These are phyloP conservation scores for Ornithorhynchus anatinus DNA, from an alignment of 2,113 vertebrate genomes.

Conservation along the genomic window DNA sequence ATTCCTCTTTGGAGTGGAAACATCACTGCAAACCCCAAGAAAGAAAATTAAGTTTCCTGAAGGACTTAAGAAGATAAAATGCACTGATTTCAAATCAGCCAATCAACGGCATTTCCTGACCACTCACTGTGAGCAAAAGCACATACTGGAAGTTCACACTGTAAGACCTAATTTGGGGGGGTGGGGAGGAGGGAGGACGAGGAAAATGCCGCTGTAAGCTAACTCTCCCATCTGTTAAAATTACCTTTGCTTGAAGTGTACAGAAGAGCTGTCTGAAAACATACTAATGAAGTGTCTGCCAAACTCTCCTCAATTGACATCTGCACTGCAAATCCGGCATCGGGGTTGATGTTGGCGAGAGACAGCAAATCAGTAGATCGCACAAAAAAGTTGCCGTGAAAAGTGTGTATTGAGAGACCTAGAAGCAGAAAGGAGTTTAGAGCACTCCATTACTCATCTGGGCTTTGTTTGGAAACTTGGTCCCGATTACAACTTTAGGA, in stretches of 20 bases:
- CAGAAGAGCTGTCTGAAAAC: constrained; percentile 94
- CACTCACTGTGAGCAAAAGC: background rate
- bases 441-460: too few species aligned
- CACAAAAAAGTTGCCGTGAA: constrained; percentile 98
- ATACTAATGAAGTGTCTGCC: constrained; percentile 89
- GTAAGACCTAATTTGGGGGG: too few species aligned
- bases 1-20: background rate
- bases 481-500: too few species aligned
- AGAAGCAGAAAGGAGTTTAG: constrained; percentile 33
- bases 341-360: constrained; percentile 95
- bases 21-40: background rate
- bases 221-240: background rate
- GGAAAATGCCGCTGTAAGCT: background rate
- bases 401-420: constrained; percentile 98
- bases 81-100: too few species aligned
- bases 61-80: background rate
- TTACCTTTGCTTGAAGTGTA: constrained; percentile 98
- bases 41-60: background rate
- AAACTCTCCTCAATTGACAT: constrained; percentile 95
- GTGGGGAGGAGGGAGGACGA: background rate
- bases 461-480: too few species aligned
- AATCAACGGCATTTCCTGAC: too few species aligned
- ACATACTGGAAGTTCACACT: background rate
- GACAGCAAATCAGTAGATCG: constrained; percentile 96
- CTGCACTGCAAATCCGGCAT: constrained; percentile 97